Evolutionary conservation across 2,888 invertebrate genomes (phyloP), one percentile per base, ranked within the genome.

Genomic region (Pandemis corylana): DNA sequence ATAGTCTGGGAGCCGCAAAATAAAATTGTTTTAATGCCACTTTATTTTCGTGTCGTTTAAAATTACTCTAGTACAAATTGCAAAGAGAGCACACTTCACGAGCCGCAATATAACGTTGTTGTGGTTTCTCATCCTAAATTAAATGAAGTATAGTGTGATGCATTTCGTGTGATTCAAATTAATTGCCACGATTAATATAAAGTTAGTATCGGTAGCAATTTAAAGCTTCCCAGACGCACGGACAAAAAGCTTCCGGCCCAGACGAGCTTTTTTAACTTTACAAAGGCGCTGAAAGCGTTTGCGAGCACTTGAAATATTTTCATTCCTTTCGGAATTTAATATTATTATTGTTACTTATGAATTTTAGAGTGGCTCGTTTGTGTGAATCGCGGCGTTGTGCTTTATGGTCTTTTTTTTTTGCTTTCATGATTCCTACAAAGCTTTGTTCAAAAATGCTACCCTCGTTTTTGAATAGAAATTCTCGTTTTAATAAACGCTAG

Each of bases 331-430:
- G 36, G 63, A 72, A 72, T 73, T 73, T 73, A 41, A 62, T 73
- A 68, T 63, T 72, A 68, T 73, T 56, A 68, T 61, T 72, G 71
- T 71, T 71, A 71, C 66, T 72, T 66, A 46, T 68, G 44, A 66
- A 41, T 46, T 28, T 59, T 59, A 12, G 66, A 44, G 61, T 59
- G 42, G 44, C 68, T 64, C 71, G 46, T 71, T 72, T 67, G 51
- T 46, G 13, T 59, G 20, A 28, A 12, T 10, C 59, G 13, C 66
- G 71, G 56, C 56, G 36, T 65, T 15, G 59, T 28, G 28, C 28
- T 59, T 28, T 28, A 10, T 59, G 28, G 28, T 28, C 5, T 59
- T 28, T 59, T 59, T 59, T 20, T 59, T 59, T 28, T 13, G 12
- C 6, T 13, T n/a, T 56, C 3, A 12, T 28, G 59, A 59, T 28